Evolutionary conservation across 2,797 vertebrate genomes (phyloP), one percentile per base, ranked within the genome.

Genomic region (Typhlichthys eigenmanni): DNA sequence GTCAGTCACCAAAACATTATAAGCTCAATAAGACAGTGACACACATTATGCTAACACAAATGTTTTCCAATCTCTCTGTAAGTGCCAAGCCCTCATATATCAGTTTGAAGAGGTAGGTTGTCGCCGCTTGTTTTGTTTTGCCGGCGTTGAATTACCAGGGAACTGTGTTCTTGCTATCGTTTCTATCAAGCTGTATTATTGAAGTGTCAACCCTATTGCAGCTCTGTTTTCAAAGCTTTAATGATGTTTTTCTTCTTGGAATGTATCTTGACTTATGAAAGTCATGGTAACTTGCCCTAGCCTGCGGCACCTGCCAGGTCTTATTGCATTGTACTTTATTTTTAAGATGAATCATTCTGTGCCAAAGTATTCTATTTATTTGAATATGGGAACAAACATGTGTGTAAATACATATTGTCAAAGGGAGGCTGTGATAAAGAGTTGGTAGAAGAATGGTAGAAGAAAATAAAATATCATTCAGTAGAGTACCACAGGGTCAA

Each of bases 1-100:
- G 76, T 85, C 78, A 82, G 58, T 85, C 79, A 84, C 55, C 72
- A 80, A 71, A 78, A 76, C 72, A 69, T 78, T 69, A 80, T 80
- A 73, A 81, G 79, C 67, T 76, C 62, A 70, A 62, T 64, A 64
- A 69, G 52, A 78, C 62, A 55, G 67, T 47, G 66, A 78, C 7
- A 50, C 55, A 65, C 57, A 66, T 69, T 60, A 62, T 75, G 47
- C 60, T 55, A 47, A 62, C 7, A 0, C 47, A 53, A 66, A 67
- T 58, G 71, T 67, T 78, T 63, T 63, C 53, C 60, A 34, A 43
- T 68, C 16, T 55, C 50, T 73, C 57, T 55, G 49, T 29, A 38
- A 74, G 59, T 55, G n/a, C 19, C 38, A 12, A 67, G 59, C 52
- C 50, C 29, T 12, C 16, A 47, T 61, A 50, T 13, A 60, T 65